Conservation (phyloP, 2,797 vertebrate species). For the Lateolabrax maculatus region DNA sequence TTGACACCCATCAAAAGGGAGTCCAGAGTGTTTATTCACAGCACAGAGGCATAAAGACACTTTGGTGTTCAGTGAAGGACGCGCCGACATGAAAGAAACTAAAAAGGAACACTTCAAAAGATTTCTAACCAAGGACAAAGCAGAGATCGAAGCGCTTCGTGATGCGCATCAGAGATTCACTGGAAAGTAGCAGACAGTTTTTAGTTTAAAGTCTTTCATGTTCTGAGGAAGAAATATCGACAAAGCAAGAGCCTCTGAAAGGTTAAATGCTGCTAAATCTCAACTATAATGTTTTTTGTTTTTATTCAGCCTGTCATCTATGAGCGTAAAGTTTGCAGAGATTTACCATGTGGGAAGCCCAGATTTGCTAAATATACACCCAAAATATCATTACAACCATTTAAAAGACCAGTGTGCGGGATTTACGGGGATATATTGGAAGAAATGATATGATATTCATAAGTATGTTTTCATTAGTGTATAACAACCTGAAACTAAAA, state of each 20-base stretch:
- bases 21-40: not conserved
- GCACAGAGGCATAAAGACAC: not conserved
- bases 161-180: slow-evolving; percentile 45
- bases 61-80: slow-evolving; percentile 37
- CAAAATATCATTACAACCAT: not conserved
- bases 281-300: not conserved
- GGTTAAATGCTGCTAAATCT: slow-evolving; percentile 7
- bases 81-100: slow-evolving; percentile 46
- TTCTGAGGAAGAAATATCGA: not conserved
- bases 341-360: not conserved
- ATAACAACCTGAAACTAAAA: too few species aligned
- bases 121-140: slow-evolving; percentile 55
- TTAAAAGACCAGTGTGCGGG: too few species aligned
- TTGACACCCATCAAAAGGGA: slow-evolving; percentile 32
- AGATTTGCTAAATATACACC: not conserved
- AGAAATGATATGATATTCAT: too few species aligned
- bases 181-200: slow-evolving; percentile 17
- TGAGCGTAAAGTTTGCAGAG: not conserved
- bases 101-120: slow-evolving; percentile 58
- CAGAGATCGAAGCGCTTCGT: slow-evolving; percentile 26
- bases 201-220: slow-evolving; percentile 31
- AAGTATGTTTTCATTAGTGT: too few species aligned
- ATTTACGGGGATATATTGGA: too few species aligned
- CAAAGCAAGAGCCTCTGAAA: not conserved
- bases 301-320: not conserved